Conservation (phyloP, 2,888 invertebrate species). For the Hesperia comma region DNA sequence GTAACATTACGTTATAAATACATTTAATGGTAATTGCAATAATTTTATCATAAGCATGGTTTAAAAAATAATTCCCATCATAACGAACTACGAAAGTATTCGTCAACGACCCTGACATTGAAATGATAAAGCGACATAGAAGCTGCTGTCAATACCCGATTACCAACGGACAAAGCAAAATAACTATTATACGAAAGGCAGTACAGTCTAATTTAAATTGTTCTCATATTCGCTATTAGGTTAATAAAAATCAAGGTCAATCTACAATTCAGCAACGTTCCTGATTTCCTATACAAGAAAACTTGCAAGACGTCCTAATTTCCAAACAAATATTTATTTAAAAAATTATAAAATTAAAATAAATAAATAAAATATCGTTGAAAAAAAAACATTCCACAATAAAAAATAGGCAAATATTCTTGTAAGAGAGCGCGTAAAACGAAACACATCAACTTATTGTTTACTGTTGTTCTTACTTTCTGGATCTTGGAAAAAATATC, state of each 20-base stretch:
- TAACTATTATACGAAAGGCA: neutral
- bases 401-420: no score
- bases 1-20: neutral
- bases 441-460: no score
- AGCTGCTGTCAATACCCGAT: neutral
- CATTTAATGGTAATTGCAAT: no score
- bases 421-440: no score
- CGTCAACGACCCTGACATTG: neutral
- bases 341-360: no score
- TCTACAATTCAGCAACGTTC: neutral
- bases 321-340: no score
- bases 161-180: neutral
- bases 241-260: neutral
- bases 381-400: no score
- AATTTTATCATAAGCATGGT: neutral
- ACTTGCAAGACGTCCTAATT: no score
- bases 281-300: neutral
- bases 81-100: neutral
- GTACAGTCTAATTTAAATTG: neutral
- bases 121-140: neutral
- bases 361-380: no score
- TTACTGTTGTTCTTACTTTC: no score
- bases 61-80: neutral
- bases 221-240: no score
- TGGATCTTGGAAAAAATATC: no score